Evolutionary conservation across 2,888 invertebrate genomes (phyloP).

Genomic region (Stegana nigrithorax): DNA sequence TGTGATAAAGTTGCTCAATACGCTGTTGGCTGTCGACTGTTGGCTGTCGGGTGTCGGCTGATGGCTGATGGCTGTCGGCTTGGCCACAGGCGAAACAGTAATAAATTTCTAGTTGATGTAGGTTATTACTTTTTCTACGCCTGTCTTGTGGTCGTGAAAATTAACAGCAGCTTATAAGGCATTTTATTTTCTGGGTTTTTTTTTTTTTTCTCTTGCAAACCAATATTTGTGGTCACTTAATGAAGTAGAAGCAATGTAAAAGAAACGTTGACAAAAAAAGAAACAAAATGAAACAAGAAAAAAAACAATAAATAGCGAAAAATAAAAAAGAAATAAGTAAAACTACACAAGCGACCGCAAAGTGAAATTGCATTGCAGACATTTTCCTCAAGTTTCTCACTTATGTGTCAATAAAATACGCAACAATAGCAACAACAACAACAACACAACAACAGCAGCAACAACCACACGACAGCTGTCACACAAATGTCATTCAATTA

Average conservation of each 20-base stretch:
- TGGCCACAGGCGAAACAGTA: not conserved
- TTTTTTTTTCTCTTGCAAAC: too few species aligned
- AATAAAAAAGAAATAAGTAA: too few species aligned
- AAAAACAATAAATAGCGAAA: too few species aligned
- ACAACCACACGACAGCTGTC: constrained; percentile 23
- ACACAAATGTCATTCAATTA: constrained; percentile 14
- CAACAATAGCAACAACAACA: not conserved
- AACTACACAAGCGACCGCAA: too few species aligned
- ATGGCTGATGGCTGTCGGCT: constrained; percentile 34
- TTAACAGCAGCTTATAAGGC: constrained; percentile 1
- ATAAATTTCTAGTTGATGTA: constrained; percentile 49
- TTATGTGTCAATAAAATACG: not conserved
- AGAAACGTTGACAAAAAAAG: too few species aligned
- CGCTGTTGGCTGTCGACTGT: not conserved
- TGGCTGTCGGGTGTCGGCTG: constrained; percentile 19
- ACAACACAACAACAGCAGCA: too few species aligned
- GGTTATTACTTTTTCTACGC: constrained; percentile 44
- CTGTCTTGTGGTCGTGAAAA: constrained; percentile 16
- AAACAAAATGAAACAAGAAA: not conserved
- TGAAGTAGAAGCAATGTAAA: not conserved
- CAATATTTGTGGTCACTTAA: constrained; percentile 2
- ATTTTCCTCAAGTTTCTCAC: not conserved
- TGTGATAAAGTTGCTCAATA: constrained; percentile 41
- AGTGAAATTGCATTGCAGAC: constrained; percentile 10
- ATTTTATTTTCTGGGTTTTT: too few species aligned